Conservation (phyloP, 2,797 vertebrate genomes). For the Cryptoblepharus egeriae region DNA sequence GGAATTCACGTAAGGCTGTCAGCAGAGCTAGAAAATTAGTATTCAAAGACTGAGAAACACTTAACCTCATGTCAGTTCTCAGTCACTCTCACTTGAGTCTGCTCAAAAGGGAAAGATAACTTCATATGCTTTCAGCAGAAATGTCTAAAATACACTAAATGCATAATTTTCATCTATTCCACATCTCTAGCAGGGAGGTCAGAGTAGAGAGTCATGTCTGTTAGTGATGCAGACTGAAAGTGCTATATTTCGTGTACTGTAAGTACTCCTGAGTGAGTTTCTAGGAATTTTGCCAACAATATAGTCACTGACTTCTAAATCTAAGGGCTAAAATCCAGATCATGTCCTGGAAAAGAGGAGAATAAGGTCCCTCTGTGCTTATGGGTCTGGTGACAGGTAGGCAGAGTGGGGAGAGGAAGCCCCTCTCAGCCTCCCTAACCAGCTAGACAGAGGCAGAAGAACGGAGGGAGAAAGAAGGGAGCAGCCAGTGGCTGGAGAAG, state of each 20-base stretch:
- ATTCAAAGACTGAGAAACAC: background rate
- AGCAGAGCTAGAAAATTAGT: background rate
- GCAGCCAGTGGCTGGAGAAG: too few relatives aligned
- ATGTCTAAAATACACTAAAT: background rate
- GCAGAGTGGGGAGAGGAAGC: too few relatives aligned
- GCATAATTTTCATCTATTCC: background rate
- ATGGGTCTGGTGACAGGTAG: too few relatives aligned
- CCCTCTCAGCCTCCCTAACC: too few relatives aligned
- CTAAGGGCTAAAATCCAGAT: too few relatives aligned
- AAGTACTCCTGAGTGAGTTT: background rate
- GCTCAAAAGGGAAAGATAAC: background rate
- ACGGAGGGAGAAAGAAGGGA: too few relatives aligned
- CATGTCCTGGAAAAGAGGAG: too few relatives aligned
- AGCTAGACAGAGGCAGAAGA: too few relatives aligned
- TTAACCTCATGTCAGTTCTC: background rate
- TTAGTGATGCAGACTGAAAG: background rate
- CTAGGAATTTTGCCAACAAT: background rate
- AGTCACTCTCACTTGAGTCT: background rate
- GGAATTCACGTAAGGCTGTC: background rate
- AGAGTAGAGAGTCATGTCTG: background rate
- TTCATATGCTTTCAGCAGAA: background rate
- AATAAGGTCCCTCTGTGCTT: too few relatives aligned
- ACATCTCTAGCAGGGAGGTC: background rate
- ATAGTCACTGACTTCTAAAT: background rate
- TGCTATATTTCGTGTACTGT: background rate